Conservation (phyloP, 2,113 vertebrate species). For the Lepidothrix coronata region DNA sequence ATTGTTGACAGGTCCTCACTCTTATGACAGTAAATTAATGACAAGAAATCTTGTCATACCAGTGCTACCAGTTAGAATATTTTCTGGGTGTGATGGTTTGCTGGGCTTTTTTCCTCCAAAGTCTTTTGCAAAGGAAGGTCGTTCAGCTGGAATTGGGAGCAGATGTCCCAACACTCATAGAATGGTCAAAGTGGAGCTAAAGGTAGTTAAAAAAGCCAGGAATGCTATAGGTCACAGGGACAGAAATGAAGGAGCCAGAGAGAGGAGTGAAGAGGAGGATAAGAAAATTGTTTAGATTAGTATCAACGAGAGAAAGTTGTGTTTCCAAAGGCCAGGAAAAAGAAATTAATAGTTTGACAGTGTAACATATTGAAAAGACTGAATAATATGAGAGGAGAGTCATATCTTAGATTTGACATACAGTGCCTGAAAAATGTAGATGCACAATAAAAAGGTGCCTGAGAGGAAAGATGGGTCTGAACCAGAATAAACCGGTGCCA, state of each 20-base stretch:
- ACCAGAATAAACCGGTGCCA: not conserved
- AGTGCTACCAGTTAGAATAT: not conserved
- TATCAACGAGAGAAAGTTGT: not conserved
- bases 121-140: not conserved
- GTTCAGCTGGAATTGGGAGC: not conserved
- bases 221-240: not conserved
- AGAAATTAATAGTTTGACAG: not conserved
- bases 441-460: not conserved
- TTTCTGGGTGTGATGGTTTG: not conserved
- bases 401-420: not conserved
- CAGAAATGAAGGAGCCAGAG: not conserved
- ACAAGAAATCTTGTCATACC: not conserved
- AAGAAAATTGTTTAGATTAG: not conserved
- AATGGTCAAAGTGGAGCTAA: not conserved
- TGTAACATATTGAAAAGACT: not conserved
- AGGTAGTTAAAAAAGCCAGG: not conserved
- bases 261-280: not conserved
- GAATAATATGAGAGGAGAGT: not conserved
- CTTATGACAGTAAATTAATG: not conserved
- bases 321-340: not conserved
- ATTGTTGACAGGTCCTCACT: not conserved
- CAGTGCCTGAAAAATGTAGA: not conserved
- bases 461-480: not conserved
- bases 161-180: not conserved
- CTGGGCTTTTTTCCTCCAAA: not conserved